A percentile compares a stretch with the other conserved stretches of the same genome.
Conservation (phyloP, 2,888 invertebrate species). For the Bibio marci region DNA sequence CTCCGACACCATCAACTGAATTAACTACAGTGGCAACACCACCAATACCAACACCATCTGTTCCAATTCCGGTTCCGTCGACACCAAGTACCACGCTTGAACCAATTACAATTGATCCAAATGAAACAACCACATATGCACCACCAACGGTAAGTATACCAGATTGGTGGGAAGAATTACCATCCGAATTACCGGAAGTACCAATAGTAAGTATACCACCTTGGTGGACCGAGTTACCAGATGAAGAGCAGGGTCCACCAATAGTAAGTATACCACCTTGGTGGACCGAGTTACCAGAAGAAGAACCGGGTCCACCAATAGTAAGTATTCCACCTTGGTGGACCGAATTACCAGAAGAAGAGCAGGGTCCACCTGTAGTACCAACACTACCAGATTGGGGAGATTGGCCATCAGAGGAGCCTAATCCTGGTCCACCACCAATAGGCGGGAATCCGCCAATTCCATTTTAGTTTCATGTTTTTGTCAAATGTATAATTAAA, state of each 20-base stretch:
- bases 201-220: neutral
- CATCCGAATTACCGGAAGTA: neutral
- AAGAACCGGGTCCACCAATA: too few relatives aligned
- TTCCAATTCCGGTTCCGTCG: neutral
- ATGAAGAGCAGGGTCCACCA: neutral
- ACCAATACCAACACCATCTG: neutral
- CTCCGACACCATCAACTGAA: neutral
- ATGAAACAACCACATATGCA: neutral
- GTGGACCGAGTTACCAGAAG: neutral
- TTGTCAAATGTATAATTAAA: too few relatives aligned
- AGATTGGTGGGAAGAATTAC: too few relatives aligned
- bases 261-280: neutral
- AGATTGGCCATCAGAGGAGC: too few relatives aligned
- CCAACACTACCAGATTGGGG: too few relatives aligned
- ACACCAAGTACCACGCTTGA: conserved; percentile 6
- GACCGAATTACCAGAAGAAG: too few relatives aligned
- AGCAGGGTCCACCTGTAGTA: too few relatives aligned
- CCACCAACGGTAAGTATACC: neutral
- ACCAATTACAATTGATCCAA: neutral
- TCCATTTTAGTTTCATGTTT: too few relatives aligned
- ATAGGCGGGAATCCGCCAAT: too few relatives aligned
- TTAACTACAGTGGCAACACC: neutral
- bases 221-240: too few relatives aligned
- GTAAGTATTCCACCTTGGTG: too few relatives aligned
- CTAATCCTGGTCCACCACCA: neutral